Percentiles rank a stretch among this genome's conserved stretches.
Conservation (phyloP, 2,888 invertebrate species). For the Oligia strigilis region DNA sequence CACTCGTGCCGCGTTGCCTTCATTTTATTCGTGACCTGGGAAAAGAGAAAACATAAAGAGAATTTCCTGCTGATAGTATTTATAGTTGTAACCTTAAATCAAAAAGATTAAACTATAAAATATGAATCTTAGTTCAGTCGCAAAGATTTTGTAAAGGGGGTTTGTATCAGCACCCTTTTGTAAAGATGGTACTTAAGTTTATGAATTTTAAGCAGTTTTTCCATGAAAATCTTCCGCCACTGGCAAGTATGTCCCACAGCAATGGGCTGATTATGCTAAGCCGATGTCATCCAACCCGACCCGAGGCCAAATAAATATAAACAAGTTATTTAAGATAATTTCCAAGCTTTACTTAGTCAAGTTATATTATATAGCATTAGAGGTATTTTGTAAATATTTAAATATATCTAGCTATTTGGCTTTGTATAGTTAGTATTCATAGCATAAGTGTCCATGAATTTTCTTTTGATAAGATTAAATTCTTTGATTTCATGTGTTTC, state of each 20-base stretch:
- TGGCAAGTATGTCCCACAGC: neutral
- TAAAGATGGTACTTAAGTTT: neutral
- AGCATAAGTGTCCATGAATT: neutral
- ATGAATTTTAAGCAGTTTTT: neutral
- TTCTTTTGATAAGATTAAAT: neutral
- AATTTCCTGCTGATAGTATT: constrained; percentile 30
- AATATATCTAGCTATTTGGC: neutral
- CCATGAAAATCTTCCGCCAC: neutral
- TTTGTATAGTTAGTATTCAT: neutral
- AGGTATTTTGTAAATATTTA: constrained; percentile 16
- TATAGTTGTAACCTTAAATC: constrained; percentile 15
- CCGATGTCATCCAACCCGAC: constrained; percentile 23
- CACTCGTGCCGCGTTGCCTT: neutral
- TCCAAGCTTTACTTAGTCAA: constrained; percentile 23
- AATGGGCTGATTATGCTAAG: neutral
- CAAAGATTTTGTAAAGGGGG: neutral
- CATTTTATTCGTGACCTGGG: constrained; percentile 37
- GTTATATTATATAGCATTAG: constrained; percentile 25
- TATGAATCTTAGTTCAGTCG: no score
- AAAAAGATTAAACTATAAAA: neutral
- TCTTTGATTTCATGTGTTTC: neutral
- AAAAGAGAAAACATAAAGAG: constrained; percentile 34
- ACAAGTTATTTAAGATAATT: constrained; percentile 38
- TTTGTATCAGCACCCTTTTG: neutral
- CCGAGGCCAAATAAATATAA: constrained; percentile 31